Percentiles rank a stretch among this genome's conserved stretches.
Evolutionary conservation across 2,797 vertebrate genomes (phyloP).

Genomic region (Paratrypauchen microcephalus): DNA sequence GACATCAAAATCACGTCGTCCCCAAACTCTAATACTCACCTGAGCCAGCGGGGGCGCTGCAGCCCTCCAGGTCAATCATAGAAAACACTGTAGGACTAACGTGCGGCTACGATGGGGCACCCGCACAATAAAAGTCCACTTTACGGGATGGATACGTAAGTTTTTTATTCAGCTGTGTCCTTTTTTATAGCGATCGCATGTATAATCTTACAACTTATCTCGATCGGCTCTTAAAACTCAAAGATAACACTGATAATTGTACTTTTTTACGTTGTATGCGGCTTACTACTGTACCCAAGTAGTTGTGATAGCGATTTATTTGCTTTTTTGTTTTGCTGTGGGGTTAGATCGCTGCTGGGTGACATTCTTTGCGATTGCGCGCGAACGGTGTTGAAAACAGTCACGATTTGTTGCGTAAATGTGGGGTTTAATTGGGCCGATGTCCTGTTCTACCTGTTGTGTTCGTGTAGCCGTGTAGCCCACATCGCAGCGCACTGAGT

Average conservation of each 20-base stretch:
- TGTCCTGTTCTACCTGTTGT: constrained; percentile 32
- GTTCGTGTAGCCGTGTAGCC: constrained; percentile 17
- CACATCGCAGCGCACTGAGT: constrained; percentile 32
- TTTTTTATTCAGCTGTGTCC: background rate
- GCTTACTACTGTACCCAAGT: constrained; percentile 3
- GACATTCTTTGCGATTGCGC: background rate
- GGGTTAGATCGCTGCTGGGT: background rate
- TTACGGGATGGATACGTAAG: constrained; percentile 7
- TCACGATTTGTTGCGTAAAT: background rate
- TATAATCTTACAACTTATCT: background rate
- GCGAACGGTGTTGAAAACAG: background rate
- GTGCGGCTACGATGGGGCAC: constrained; percentile 1
- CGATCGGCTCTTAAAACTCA: background rate
- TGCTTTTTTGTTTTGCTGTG: background rate
- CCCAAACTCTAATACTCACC: no score
- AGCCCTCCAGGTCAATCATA: constrained; percentile 20
- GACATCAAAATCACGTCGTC: no score
- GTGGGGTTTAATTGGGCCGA: background rate
- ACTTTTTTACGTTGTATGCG: background rate
- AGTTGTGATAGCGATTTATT: background rate
- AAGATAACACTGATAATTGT: background rate
- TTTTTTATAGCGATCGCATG: background rate
- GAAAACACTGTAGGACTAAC: constrained; percentile 24
- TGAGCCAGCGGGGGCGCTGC: constrained; percentile 37
- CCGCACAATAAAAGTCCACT: background rate